Evolutionary conservation across 2,888 invertebrate species (phyloP).

Genomic region (Ochropleura leucogaster): DNA sequence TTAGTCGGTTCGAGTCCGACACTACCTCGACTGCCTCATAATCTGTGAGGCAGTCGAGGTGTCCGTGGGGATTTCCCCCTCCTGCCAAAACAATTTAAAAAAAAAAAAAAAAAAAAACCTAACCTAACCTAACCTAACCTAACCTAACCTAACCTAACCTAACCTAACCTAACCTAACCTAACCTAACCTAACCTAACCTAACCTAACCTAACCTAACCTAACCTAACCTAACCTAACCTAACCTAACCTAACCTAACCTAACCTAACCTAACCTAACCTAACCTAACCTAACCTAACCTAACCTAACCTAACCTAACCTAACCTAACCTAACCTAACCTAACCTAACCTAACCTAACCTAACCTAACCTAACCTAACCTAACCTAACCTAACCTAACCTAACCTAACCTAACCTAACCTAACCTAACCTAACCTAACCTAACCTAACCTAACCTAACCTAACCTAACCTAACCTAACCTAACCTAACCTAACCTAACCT

Average conservation of each 20-base stretch:
- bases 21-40: no score
- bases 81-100: no score
- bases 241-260: slow-evolving; percentile 41
- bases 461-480: slow-evolving; percentile 67
- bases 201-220: slow-evolving; percentile 47
- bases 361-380: slow-evolving; percentile 1
- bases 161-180: slow-evolving; percentile 55
- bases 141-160: slow-evolving; percentile 58
- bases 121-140: slow-evolving; percentile 54
- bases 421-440: slow-evolving; percentile 68
- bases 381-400: slow-evolving; percentile 48
- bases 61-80: no score
- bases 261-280: slow-evolving; percentile 59
- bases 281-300: slow-evolving; percentile 49
- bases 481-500: slow-evolving; percentile 66
- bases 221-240: slow-evolving; percentile 47
- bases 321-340: slow-evolving; percentile 58
- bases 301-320: slow-evolving; percentile 58
- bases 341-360: slow-evolving; percentile 37
- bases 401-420: slow-evolving; percentile 52
- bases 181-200: slow-evolving; percentile 57
- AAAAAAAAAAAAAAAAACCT: no score
- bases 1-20: no score
- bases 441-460: slow-evolving; percentile 66
- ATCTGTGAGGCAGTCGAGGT: no score